Conservation (phyloP, 37 sponge, comb jelly and placozoan genomes). For the Ephydatia muelleri region DNA sequence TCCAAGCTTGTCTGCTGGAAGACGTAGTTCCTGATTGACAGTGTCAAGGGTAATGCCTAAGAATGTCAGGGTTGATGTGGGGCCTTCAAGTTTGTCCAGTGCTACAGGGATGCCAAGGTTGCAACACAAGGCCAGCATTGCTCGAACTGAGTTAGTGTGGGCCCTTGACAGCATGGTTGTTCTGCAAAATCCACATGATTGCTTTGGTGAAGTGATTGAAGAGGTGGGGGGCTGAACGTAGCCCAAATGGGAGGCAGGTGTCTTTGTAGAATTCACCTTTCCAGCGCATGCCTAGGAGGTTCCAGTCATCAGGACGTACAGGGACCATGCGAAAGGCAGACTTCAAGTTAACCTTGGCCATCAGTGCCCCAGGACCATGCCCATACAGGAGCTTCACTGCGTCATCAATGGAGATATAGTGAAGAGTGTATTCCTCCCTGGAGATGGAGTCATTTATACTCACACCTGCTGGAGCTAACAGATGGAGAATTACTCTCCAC, state of each 20-base stretch:
- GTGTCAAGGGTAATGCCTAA: constrained; percentile 20
- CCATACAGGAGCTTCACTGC: neutral
- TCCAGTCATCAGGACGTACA: no score
- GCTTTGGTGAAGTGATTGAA: constrained; percentile 21
- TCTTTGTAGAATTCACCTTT: constrained; percentile 15
- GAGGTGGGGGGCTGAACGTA: constrained; percentile 15
- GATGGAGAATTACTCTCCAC: constrained; percentile 10
- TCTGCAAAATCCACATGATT: constrained; percentile 6
- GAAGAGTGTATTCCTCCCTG: constrained; percentile 4
- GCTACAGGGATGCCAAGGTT: neutral
- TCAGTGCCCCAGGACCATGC: constrained; percentile 15
- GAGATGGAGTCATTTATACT: constrained; percentile 22
- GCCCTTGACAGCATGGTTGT: neutral
- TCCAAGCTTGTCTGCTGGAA: constrained; percentile 4
- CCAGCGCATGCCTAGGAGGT: no score
- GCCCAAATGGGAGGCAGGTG: constrained; percentile 30
- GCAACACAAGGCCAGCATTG: neutral
- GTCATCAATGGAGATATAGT: constrained; percentile 12
- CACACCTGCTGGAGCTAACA: constrained; percentile 11
- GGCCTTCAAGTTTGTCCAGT: constrained; percentile 6
- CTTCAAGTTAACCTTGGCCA: constrained; percentile 28
- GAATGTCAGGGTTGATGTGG: neutral
- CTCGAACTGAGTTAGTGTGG: constrained; percentile 8
- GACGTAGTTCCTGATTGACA: neutral
- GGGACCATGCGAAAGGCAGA: no score